Percentiles rank a stretch among this genome's conserved stretches.
Evolutionary conservation across 2,113 vertebrate genomes (phyloP).

Genomic region (Phalacrocorax brasilianus): DNA sequence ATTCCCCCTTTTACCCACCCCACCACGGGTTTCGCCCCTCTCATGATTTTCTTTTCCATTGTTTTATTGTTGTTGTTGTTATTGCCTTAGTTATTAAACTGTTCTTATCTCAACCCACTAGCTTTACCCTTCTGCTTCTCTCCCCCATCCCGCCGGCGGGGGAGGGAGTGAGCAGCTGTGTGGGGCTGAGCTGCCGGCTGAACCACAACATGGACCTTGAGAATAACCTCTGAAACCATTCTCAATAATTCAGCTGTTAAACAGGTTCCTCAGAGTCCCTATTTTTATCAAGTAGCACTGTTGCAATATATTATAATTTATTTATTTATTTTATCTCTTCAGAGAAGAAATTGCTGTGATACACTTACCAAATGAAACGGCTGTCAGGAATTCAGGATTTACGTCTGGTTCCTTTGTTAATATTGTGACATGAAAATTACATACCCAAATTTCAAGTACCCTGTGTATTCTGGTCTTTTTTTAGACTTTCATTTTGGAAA

Average conservation of each 20-base stretch:
- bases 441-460: not conserved
- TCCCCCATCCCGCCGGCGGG: too few relatives aligned
- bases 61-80: too few relatives aligned
- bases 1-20: too few relatives aligned
- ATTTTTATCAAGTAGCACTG: not conserved
- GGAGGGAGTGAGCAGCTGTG: too few relatives aligned
- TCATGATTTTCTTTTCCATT: too few relatives aligned
- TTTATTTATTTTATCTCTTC: not conserved
- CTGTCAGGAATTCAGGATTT: not conserved
- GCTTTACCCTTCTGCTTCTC: too few relatives aligned
- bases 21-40: too few relatives aligned
- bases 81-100: too few relatives aligned
- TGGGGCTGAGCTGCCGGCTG: too few relatives aligned
- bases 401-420: not conserved
- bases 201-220: too few relatives aligned
- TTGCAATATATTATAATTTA: not conserved
- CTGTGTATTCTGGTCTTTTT: fast-evolving
- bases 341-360: not conserved
- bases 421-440: fast-evolving
- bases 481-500: not conserved
- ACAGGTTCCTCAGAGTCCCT: not conserved
- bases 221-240: not conserved
- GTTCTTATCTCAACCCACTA: too few relatives aligned
- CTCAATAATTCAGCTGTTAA: not conserved
- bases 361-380: not conserved